Base-by-base conservation (phyloP, 1,140 invertebrate species). In the Hirudo medicinalis region DNA sequence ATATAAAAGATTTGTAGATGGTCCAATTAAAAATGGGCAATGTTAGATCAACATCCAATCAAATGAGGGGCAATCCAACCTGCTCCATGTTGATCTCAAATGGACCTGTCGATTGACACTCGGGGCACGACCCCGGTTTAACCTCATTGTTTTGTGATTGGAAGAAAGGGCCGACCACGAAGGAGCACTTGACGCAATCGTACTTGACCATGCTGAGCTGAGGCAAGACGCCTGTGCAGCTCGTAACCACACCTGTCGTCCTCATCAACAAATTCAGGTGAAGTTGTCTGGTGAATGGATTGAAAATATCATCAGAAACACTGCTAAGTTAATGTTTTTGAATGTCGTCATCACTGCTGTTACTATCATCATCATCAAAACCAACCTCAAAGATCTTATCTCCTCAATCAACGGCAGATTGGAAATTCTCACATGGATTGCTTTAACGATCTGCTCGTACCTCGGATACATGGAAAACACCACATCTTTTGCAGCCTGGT, bases 401-500 rank as follows among this genome's bases (percentile, higher is more conserved):
- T 99, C 94, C 84, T 99, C 97, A 76, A 96, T 90, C 0, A 99
- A 82, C 0, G 96, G 95, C 22, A 99, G 83, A 78, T 97, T 92
- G 0, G 91, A 89, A 76, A 99, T 94, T 70, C 97, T 84, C 0
- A 99, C 92, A 79, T 94, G 91, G 66, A 84, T 82, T 81, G 95
- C 92, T 74, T 86, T 87, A 0, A 91, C 90, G 6, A 99, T 95
- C 76, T 93, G 85, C 75, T 94, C 90, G 80, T 99, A 99, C 77
- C 91, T 92, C 0, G 96, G 94, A 79, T 93, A 99, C 82, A 97
- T 95, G 43, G 88, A 89, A 20, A 96, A 81, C 0, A 99, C 94
- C 72, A 98, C 87, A 72, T 95, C 91, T 80, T 94, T 95, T 9
- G 91, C 92, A 27, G 83, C 83, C 78, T 84, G 73, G 40, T 17